These are phyloP conservation scores for Leuciscus waleckii DNA, from an alignment of 2,797 vertebrate species.

Conservation along the genomic window DNA sequence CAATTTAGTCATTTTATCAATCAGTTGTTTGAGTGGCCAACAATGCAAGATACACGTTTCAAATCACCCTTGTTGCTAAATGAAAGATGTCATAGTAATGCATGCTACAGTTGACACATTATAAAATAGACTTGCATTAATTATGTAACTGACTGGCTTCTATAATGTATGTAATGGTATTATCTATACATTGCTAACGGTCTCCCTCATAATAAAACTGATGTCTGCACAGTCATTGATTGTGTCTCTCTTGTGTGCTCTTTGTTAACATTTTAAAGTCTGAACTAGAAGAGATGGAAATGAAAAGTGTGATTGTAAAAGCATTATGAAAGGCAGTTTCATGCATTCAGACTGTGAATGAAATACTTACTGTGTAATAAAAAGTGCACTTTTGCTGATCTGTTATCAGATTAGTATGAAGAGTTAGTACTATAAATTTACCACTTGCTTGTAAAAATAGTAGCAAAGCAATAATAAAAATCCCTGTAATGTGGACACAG, in stretches of 20 bases:
- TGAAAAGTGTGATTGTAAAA: neutral
- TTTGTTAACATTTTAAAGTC: neutral
- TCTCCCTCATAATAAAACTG: neutral
- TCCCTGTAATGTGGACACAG: slow-evolving; percentile 55
- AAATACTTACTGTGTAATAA: neutral
- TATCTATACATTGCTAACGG: neutral
- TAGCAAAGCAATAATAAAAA: neutral
- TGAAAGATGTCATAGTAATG: neutral
- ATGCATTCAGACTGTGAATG: neutral
- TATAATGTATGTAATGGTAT: neutral
- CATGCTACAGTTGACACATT: neutral
- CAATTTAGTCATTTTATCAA: neutral
- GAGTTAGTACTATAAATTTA: neutral
- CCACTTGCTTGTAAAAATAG: neutral
- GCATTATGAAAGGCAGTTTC: neutral
- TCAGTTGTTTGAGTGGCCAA: neutral
- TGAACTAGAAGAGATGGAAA: neutral
- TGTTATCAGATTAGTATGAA: neutral
- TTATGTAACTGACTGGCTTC: neutral
- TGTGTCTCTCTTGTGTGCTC: neutral
- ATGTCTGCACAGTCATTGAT: neutral
- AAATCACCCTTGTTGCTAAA: neutral
- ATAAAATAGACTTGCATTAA: neutral
- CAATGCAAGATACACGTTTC: neutral
- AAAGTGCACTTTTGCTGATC: neutral